Base-by-base conservation (phyloP, 2,888 invertebrate species). In the Cerastis rubricosa region DNA sequence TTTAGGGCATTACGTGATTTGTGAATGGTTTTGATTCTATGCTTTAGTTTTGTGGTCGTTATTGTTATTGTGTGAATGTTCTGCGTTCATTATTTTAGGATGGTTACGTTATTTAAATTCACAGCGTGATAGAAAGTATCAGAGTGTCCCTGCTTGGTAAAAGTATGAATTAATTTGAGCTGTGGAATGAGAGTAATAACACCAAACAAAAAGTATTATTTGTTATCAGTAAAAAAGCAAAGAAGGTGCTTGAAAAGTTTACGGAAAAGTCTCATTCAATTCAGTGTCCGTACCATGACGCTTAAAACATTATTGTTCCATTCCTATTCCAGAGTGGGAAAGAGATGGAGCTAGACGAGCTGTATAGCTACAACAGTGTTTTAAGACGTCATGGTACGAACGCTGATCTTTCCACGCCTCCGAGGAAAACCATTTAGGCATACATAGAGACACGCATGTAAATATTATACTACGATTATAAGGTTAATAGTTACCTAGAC, bases 1-100 rank as follows among this genome's bases (percentile, higher is more conserved):
- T 96, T 95, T 92, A 93, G 96, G 96, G 94, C 93, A 94, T 94
- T 92, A 88, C 89, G 88, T 87, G 86, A 89, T 87, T 73, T 83
- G 87, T 86, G 88, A 89, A 87, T 84, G 88, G 84, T 88, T 89
- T 85, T 83, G 71, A 83, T 81, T 86, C 49, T 87, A 78, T 80
- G 84, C 86, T 77, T 87, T 85, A 80, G 76, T 80, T 81, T 80
- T 89, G 87, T 85, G 88, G 88, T 88, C 85, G 85, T 81, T 83
- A 85, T 85, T 84, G 47, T 83, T 68, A 81, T 73, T 85, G 79
- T 81, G 81, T 47, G 76, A 84, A 79, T 81, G 59, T 81, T 75
- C 78, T 71, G 40, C 14, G 64, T 63, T 40, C 74, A 66, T 79
- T 80, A 74, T 79, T 79, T 65, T 22, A 45, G 76, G 67, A 29